phyloP scores from a whole-genome alignment of 2,797 vertebrate genomes.

The Passerculus sandwichensis region DNA sequence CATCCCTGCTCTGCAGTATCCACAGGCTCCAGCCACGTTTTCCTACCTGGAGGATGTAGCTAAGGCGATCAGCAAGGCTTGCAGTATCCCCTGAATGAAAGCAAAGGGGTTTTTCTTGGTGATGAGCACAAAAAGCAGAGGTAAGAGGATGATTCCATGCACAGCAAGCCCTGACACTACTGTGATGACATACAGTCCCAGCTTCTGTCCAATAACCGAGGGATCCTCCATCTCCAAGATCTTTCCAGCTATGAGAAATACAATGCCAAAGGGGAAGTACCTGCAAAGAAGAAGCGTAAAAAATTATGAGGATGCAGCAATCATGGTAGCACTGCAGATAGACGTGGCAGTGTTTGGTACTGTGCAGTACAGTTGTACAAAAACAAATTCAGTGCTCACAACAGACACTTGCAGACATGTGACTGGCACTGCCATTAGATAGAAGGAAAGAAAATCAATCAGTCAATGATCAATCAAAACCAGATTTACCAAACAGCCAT shows the following conservation, averaged over 20 bases:
- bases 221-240: slow-evolving; percentile 92
- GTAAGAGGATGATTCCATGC: slow-evolving; percentile 84
- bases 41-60: slow-evolving; percentile 89
- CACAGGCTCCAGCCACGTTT: accelerated
- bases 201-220: slow-evolving; percentile 81
- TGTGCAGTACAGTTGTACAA: accelerated
- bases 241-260: slow-evolving; percentile 90
- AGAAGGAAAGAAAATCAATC: background rate
- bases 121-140: slow-evolving; percentile 83
- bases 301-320: background rate
- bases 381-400: background rate
- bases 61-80: slow-evolving; percentile 89
- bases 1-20: background rate
- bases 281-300: slow-evolving; percentile 59
- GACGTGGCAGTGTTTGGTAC: background rate
- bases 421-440: accelerated
- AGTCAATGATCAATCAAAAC: background rate
- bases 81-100: slow-evolving; percentile 87
- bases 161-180: slow-evolving; percentile 86
- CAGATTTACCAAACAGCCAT: slow-evolving; percentile 88
- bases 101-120: slow-evolving; percentile 88
- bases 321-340: background rate
- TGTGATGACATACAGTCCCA: slow-evolving; percentile 87
- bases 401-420: accelerated
- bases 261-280: slow-evolving; percentile 92